Evolutionary conservation across 2,888 invertebrate species (phyloP), one percentile per base, ranked within the genome.

Genomic region (Diabrotica balteata): DNA sequence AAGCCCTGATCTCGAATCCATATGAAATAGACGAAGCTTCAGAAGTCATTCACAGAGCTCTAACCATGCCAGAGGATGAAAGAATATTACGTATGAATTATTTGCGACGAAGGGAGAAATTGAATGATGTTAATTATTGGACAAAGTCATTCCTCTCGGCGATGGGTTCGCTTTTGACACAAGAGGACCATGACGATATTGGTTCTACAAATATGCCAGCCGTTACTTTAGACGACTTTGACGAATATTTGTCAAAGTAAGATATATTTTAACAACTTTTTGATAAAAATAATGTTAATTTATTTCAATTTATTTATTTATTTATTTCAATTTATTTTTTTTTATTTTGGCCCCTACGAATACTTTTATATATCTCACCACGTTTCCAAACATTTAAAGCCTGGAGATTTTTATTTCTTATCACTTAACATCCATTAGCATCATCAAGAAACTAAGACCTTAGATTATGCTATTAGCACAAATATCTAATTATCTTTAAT

Each of bases 41-140:
- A 11, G 94, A 95, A 82, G 91, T 93, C 32, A 91, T 94, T 75
- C 93, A 95, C 82, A 90, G 92, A 88, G 95, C 95, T 0, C 84
- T 95, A 0, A 93, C 93, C 60, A 95, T 96, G 95, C 94, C 95
- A 0, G 93, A 94, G 79, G 95, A 96, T 78, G 95, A 95, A 81
- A 86, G 95, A 11, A 91, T 90, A 17, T 87, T 95, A 5, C 89
- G 95, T 53, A 95, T 95, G 95, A 94, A 93, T 77, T 92, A 93
- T 78, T 84, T 95, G 50, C 86, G 95, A 67, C 87, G 93, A 53
- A 87, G 95, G 7, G 95, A 95, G 80, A 90, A 92, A 79, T 86
- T 91, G 50, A 91, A 93, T 79, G 95, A 95, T 83, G 95, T 95
- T 0, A 92, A 93, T 82, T 90, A 92, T 81, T 95, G 95, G 95